A percentile compares a stretch with the other conserved stretches of the same genome.
phyloP scores from a whole-genome alignment of 2,113 vertebrate genomes.

The Cheilinus undulatus region DNA sequence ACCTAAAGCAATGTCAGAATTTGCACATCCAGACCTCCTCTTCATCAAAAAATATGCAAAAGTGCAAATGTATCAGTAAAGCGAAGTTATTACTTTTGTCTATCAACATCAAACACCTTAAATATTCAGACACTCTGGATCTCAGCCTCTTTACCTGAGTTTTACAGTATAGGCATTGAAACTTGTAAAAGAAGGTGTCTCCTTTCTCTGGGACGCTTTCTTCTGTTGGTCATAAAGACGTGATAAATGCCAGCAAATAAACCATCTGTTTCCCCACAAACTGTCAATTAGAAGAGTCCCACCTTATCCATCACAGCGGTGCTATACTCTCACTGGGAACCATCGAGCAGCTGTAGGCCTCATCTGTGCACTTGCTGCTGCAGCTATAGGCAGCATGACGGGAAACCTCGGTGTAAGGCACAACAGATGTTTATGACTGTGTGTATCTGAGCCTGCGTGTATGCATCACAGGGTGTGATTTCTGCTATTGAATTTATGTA shows the following conservation, averaged over 20 bases:
- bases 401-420: constrained; percentile 66
- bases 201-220: constrained; percentile 30
- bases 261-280: constrained; percentile 72
- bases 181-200: constrained; percentile 24
- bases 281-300: constrained; percentile 67
- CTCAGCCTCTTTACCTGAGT: background rate
- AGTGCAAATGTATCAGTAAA: too few relatives aligned
- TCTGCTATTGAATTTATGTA: constrained; percentile 48
- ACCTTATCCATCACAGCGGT: constrained; percentile 68
- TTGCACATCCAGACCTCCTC: too few relatives aligned
- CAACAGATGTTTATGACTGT: constrained; percentile 82
- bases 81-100: too few relatives aligned
- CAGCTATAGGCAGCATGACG: constrained; percentile 52
- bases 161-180: constrained; percentile 17
- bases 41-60: too few relatives aligned
- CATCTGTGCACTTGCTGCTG: constrained; percentile 72
- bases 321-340: constrained; percentile 51
- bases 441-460: constrained; percentile 25
- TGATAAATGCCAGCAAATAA: constrained; percentile 70
- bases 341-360: constrained; percentile 75
- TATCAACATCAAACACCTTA: too few relatives aligned
- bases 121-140: too few relatives aligned
- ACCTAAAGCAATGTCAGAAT: too few relatives aligned
- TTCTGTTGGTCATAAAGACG: constrained; percentile 71
- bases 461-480: constrained; percentile 40